A percentile compares a stretch with the other conserved stretches of the same genome.
These are phyloP conservation scores for Venustaconcha ellipsiformis DNA, from an alignment of 1,140 invertebrate species.

Conservation along the genomic window DNA sequence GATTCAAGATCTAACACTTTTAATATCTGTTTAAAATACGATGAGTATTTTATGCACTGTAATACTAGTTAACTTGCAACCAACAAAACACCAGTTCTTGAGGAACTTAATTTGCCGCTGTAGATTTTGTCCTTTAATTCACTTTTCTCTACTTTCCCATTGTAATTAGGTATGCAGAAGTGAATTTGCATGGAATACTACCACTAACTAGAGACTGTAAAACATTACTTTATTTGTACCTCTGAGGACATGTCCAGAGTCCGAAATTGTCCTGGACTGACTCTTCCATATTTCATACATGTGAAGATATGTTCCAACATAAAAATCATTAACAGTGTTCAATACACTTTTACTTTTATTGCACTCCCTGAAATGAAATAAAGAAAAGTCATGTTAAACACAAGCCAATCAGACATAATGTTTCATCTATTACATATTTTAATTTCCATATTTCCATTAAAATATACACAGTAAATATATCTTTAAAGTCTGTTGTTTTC, in stretches of 20 bases:
- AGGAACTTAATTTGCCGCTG: too few species aligned
- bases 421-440: too few species aligned
- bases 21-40: neutral
- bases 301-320: slow-evolving; percentile 69
- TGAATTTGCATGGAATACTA: neutral
- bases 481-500: too few species aligned
- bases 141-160: neutral
- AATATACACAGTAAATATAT: too few species aligned
- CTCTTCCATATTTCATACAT: slow-evolving; percentile 71
- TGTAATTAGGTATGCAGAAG: neutral
- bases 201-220: neutral
- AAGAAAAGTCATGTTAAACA: neutral
- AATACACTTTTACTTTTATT: slow-evolving; percentile 69
- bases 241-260: slow-evolving; percentile 73
- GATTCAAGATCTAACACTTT: neutral
- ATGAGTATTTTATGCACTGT: too few species aligned
- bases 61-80: too few species aligned
- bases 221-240: slow-evolving; percentile 57
- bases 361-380: slow-evolving; percentile 67
- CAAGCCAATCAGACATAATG: too few species aligned
- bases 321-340: slow-evolving; percentile 71
- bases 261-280: slow-evolving; percentile 71
- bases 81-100: too few species aligned
- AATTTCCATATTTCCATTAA: too few species aligned
- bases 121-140: too few species aligned